Evolutionary conservation across 2,888 invertebrate species (phyloP).

Genomic region (Liodrosophila aerea): DNA sequence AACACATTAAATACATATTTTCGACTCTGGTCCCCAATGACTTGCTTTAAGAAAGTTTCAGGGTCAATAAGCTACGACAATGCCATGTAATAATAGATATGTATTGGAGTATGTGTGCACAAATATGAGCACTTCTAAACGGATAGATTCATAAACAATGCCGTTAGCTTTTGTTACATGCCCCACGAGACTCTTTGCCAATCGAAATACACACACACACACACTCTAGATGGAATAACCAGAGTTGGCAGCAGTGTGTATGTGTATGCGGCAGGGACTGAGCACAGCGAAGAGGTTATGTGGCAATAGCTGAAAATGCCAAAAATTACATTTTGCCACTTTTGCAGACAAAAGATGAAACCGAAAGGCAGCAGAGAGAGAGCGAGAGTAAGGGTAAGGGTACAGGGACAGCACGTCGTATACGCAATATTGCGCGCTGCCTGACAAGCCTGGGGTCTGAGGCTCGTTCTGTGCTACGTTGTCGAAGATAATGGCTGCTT

Average conservation of each 20-base stretch:
- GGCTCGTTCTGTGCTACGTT: conserved; percentile 38
- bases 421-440: conserved; percentile 58
- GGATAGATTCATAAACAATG: conserved; percentile 52
- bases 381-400: neutral
- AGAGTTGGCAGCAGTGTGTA: conserved; percentile 2
- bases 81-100: conserved; percentile 15
- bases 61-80: conserved; percentile 17
- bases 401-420: conserved; percentile 43
- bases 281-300: conserved; percentile 22
- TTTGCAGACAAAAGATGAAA: conserved; percentile 67
- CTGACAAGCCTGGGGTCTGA: conserved; percentile 14
- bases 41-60: conserved; percentile 1
- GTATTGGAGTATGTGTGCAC: conserved; percentile 5
- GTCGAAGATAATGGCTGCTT: conserved; percentile 75
- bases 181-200: conserved; percentile 44
- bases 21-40: neutral
- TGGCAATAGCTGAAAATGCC: conserved; percentile 61
- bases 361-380: conserved; percentile 26
- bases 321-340: conserved; percentile 78
- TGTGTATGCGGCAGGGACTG: neutral
- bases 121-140: conserved; percentile 24
- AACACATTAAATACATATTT: neutral
- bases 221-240: conserved; percentile 6
- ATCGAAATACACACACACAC: conserved; percentile 25
- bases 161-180: conserved; percentile 48